phyloP scores from a whole-genome alignment of 2,888 invertebrate species.

The Apamea anceps region DNA sequence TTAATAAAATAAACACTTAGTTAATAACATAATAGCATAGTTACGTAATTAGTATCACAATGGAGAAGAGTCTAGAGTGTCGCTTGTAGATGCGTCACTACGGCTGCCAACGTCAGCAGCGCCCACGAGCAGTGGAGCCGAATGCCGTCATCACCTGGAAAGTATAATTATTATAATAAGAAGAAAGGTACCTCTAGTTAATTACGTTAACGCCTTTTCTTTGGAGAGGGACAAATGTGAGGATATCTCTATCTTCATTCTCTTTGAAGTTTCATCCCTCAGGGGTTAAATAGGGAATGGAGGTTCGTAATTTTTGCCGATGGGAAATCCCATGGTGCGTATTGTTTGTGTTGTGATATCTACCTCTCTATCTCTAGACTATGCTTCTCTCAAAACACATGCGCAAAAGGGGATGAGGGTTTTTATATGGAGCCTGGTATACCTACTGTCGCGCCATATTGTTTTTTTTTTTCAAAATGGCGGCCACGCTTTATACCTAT shows the following conservation, averaged over 20 bases:
- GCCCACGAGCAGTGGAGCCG: constrained; percentile 62
- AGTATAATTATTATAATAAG: constrained; percentile 10
- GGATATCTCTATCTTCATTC: neutral
- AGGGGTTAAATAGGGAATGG: neutral
- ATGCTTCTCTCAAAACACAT: neutral
- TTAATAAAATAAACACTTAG: constrained; percentile 71
- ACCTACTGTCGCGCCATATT: neutral
- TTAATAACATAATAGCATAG: constrained; percentile 53
- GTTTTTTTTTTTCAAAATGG: neutral
- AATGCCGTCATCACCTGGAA: constrained; percentile 61
- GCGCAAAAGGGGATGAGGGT: neutral
- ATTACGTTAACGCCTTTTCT: neutral
- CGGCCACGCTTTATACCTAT: no score
- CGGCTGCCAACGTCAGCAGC: constrained; percentile 57
- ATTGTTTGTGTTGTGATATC: neutral
- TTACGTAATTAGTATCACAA: constrained; percentile 76
- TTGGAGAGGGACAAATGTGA: neutral
- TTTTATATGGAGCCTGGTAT: neutral
- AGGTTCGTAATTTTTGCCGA: neutral
- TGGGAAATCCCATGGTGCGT: neutral
- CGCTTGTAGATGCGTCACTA: constrained; percentile 52
- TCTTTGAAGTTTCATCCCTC: neutral
- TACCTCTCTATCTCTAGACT: neutral
- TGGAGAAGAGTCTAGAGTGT: constrained; percentile 51
- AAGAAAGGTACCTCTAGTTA: neutral